Percentiles rank a stretch among this genome's conserved stretches.
Conservation (phyloP, 2,113 vertebrate species). For the Dromaius novaehollandiae region DNA sequence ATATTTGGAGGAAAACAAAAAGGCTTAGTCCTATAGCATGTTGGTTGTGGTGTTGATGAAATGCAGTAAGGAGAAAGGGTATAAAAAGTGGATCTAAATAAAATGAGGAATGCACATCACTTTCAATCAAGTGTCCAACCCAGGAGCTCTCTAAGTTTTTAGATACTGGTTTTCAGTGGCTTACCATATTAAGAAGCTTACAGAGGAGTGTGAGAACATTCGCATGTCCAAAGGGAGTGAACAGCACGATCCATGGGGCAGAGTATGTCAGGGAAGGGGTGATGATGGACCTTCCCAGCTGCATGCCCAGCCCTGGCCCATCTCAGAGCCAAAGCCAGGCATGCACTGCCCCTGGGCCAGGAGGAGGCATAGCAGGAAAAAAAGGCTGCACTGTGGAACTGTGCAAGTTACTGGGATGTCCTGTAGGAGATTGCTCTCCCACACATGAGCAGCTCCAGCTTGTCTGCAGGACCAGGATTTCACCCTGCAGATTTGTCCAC, state of each 20-base stretch:
- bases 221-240: neutral
- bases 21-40: neutral
- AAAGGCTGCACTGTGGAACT: neutral
- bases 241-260: neutral
- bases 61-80: neutral
- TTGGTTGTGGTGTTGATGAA: neutral
- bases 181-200: neutral
- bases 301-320: neutral
- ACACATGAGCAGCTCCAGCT: neutral
- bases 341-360: neutral
- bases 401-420: neutral
- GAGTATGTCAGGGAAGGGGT: neutral
- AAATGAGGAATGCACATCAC: neutral
- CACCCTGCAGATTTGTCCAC: neutral
- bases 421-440: neutral
- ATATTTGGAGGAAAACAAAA: neutral
- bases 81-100: neutral
- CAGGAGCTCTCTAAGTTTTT: neutral
- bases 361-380: neutral
- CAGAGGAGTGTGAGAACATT: neutral
- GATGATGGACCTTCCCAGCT: neutral
- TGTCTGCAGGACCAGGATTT: neutral
- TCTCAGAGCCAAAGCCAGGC: neutral
- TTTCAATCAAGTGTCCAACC: neutral
- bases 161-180: neutral